A percentile compares a stretch with the other conserved stretches of the same genome.
Conservation (phyloP, 2,888 invertebrate genomes). For the Mimachlamys varia region DNA sequence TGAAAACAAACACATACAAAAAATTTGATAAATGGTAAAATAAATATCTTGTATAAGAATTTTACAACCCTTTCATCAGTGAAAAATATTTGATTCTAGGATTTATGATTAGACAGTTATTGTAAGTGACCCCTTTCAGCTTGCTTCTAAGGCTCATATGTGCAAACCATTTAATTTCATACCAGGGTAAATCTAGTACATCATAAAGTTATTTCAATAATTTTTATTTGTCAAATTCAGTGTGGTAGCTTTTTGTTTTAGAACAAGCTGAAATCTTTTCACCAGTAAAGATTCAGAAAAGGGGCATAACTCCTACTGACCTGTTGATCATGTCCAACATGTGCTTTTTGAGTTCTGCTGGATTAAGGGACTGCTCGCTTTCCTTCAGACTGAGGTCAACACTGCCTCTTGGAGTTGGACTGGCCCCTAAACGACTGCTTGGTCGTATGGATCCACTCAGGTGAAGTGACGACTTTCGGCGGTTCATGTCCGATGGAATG, state of each 20-base stretch:
- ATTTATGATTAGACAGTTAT: no score
- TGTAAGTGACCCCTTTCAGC: no score
- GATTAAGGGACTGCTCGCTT: conserved; percentile 51
- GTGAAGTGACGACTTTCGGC: conserved; percentile 40
- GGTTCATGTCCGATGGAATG: conserved; percentile 34
- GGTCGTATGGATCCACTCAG: conserved; percentile 59
- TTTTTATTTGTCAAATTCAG: no score
- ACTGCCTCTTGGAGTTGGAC: conserved; percentile 41
- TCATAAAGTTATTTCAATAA: no score
- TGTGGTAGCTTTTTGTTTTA: no score
- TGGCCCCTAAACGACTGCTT: conserved; percentile 51
- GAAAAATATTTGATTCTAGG: no score
- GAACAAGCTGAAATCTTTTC: no score
- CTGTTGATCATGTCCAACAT: conserved; percentile 74
- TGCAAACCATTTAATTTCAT: no score
- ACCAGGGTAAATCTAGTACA: no score
- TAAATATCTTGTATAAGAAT: background rate
- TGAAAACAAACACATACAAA: conserved; percentile 44
- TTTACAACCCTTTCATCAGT: no score
- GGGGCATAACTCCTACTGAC: conserved; percentile 46
- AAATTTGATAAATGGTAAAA: no score
- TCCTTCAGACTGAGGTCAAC: conserved; percentile 40
- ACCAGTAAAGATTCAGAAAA: background rate
- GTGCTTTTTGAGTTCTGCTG: conserved; percentile 69
- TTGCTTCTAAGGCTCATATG: no score